Percentiles rank a stretch among this genome's conserved stretches.
These are phyloP conservation scores for Coenonympha glycerion DNA, from an alignment of 2,888 invertebrate species.

Conservation along the genomic window DNA sequence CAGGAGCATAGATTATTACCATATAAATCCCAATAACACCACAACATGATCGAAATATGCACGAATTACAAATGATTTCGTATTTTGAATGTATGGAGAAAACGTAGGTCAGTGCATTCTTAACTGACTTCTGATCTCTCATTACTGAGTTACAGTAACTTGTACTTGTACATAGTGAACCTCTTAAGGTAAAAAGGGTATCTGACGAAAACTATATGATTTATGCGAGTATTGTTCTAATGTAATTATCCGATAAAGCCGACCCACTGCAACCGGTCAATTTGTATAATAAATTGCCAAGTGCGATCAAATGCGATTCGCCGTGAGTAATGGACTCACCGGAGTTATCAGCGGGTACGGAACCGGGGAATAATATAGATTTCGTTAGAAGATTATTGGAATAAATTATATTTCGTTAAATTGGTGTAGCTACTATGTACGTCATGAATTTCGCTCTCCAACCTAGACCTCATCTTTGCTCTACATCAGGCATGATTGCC, in stretches of 20 bases:
- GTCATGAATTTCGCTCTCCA: not conserved
- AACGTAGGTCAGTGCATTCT: no score
- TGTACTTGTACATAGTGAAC: not conserved
- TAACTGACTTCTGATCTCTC: no score
- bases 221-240: constrained; percentile 25
- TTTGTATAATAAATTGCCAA: constrained; percentile 21
- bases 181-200: constrained; percentile 6
- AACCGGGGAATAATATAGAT: constrained; percentile 21
- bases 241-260: constrained; percentile 22
- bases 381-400: constrained; percentile 17
- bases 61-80: no score
- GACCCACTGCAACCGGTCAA: constrained; percentile 16
- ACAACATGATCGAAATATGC: no score
- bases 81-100: no score
- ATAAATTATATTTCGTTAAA: not conserved
- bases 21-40: no score
- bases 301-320: constrained; percentile 19
- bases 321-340: constrained; percentile 23
- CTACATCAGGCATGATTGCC: no score
- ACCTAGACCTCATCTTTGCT: no score
- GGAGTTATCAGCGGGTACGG: constrained; percentile 4
- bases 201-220: constrained; percentile 18
- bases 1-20: no score
- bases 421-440: no score
- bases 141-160: no score